These are phyloP conservation scores for Chelonia mydas DNA, from an alignment of 2,797 vertebrate genomes.

Conservation along the genomic window DNA sequence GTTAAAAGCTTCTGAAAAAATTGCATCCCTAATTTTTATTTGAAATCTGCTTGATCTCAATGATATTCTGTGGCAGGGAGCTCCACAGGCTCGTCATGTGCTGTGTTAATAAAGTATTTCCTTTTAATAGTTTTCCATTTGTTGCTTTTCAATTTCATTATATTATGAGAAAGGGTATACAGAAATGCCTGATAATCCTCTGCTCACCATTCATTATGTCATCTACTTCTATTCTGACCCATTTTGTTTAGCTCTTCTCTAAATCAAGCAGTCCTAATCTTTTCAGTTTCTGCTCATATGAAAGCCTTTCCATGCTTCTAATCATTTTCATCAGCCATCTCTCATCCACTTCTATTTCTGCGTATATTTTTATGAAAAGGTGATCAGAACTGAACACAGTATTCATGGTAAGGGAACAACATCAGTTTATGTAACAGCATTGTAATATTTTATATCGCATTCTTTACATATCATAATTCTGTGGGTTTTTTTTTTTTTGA, in stretches of 20 bases:
- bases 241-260: background rate
- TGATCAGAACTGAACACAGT: background rate
- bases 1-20: background rate
- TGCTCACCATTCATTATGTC: background rate
- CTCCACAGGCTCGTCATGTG: background rate
- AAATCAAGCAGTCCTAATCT: background rate
- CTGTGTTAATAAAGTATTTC: background rate
- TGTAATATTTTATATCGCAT: conserved; percentile 1
- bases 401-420: background rate
- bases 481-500: background rate
- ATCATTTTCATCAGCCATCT: background rate
- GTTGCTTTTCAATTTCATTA: background rate
- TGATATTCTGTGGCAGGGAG: background rate
- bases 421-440: background rate
- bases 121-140: background rate
- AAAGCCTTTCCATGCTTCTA: background rate
- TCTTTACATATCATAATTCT: background rate
- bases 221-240: background rate
- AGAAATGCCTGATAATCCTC: background rate
- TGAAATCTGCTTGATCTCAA: background rate
- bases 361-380: background rate
- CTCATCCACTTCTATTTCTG: background rate
- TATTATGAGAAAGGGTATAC: background rate
- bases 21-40: background rate
- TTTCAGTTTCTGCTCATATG: background rate